Conservation (phyloP, 2,888 invertebrate species). For the Hydroisotoma schaefferi region DNA sequence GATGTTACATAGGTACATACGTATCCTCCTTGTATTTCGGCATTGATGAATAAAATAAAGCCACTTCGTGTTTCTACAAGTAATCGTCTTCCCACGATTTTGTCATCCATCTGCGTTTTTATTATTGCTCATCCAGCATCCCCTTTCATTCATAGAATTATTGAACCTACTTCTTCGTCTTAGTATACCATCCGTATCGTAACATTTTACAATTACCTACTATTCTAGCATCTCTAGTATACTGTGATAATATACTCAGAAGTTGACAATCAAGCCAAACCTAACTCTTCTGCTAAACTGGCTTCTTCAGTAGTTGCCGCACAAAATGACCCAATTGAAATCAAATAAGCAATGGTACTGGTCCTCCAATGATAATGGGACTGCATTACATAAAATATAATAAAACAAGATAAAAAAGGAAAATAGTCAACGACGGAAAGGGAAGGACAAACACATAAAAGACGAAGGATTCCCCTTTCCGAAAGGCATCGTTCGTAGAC, state of each 20-base stretch:
- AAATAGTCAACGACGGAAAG: not conserved
- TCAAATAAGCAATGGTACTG: not conserved
- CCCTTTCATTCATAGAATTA: constrained; percentile 15
- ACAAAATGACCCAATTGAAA: not conserved
- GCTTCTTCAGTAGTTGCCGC: constrained; percentile 12
- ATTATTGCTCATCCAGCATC: constrained; percentile 25
- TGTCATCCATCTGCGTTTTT: constrained; percentile 25
- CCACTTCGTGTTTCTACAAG: constrained; percentile 21
- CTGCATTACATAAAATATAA: too few relatives aligned
- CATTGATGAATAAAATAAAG: constrained; percentile 22
- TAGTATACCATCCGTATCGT: too few relatives aligned
- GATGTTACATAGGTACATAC: not conserved
- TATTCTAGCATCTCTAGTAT: too few relatives aligned
- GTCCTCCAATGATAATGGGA: not conserved
- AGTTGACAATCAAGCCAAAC: too few relatives aligned
- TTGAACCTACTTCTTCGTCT: not conserved
- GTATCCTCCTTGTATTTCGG: not conserved
- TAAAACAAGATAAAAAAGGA: too few relatives aligned
- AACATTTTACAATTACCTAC: too few relatives aligned
- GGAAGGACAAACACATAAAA: constrained; percentile 4
- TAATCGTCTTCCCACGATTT: constrained; percentile 32
- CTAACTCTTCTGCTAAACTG: too few relatives aligned
- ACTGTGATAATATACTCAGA: too few relatives aligned
- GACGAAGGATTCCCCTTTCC: constrained; percentile 2
- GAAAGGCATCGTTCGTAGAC: not conserved